Conservation (phyloP, 1,140 invertebrate genomes). For the Steinernema khuongi region DNA sequence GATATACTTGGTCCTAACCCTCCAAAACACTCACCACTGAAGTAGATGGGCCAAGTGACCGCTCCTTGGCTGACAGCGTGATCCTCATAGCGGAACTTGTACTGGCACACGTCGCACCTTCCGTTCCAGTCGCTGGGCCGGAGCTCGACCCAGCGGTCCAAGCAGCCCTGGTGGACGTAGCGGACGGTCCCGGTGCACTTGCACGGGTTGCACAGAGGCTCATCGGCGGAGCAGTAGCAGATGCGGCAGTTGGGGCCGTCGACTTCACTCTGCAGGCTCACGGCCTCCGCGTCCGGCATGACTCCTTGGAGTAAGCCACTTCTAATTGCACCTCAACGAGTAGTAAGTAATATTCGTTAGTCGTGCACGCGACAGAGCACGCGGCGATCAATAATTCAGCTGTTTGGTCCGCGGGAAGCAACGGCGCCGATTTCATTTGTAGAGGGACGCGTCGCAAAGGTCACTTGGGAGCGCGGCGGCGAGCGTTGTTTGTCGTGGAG, state of each 20-base stretch:
- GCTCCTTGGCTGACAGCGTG: background rate
- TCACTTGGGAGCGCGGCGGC: background rate
- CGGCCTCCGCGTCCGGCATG: background rate
- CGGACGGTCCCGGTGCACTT: background rate
- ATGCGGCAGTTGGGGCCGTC: background rate
- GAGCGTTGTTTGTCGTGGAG: background rate
- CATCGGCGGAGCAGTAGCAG: background rate
- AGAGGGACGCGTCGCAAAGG: background rate
- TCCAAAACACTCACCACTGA: background rate
- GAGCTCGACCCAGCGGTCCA: conserved; percentile 5
- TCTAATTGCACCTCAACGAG: background rate
- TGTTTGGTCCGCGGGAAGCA: background rate
- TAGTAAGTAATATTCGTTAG: conserved; percentile 10
- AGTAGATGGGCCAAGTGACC: background rate
- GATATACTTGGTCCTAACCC: no score
- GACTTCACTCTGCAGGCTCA: background rate
- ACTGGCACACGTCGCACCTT: conserved; percentile 2
- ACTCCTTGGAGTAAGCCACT: background rate
- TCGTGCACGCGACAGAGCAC: background rate
- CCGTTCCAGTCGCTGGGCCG: background rate
- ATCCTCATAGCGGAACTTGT: background rate
- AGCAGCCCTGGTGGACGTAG: background rate
- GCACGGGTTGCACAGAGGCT: background rate
- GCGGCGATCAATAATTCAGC: conserved; percentile 10
- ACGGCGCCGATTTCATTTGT: background rate